Evolutionary conservation across 2,888 invertebrate genomes (phyloP).

Genomic region (Rhorus exstirpatorius): DNA sequence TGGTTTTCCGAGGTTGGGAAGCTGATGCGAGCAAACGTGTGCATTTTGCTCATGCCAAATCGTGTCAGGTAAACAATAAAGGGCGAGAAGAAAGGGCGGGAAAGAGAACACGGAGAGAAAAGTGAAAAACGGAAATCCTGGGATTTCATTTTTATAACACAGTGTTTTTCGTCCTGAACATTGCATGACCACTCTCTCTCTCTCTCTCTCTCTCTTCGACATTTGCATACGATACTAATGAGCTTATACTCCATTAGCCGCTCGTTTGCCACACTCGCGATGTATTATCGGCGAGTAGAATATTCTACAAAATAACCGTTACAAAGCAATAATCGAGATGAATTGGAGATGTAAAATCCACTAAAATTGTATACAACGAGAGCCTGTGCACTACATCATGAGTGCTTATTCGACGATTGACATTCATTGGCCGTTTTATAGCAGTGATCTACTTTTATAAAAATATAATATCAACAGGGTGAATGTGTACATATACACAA

Average conservation of each 20-base stretch:
- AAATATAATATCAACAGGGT: neutral
- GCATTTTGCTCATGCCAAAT: constrained; percentile 27
- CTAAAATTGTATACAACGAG: neutral
- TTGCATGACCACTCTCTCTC: constrained; percentile 56
- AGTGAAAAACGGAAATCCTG: neutral
- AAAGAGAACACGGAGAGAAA: neutral
- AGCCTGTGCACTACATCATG: neutral
- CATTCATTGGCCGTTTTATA: neutral
- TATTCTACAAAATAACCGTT: neutral
- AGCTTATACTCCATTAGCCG: neutral
- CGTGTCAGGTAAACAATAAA: constrained; percentile 63
- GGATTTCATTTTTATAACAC: constrained; percentile 55
- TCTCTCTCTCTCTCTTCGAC: constrained; percentile 42
- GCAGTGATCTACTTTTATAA: neutral
- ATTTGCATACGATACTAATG: constrained; percentile 66
- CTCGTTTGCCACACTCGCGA: neutral
- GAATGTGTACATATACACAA: neutral
- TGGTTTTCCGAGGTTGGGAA: constrained; percentile 12
- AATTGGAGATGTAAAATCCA: neutral
- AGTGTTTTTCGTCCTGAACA: constrained; percentile 51
- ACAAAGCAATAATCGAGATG: neutral
- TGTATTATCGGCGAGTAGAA: constrained; percentile 9
- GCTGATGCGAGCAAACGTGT: constrained; percentile 1
- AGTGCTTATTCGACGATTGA: neutral
- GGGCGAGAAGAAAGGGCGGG: neutral